Evolutionary conservation across 2,888 invertebrate species (phyloP).

Genomic region (Hymenopus coronatus): DNA sequence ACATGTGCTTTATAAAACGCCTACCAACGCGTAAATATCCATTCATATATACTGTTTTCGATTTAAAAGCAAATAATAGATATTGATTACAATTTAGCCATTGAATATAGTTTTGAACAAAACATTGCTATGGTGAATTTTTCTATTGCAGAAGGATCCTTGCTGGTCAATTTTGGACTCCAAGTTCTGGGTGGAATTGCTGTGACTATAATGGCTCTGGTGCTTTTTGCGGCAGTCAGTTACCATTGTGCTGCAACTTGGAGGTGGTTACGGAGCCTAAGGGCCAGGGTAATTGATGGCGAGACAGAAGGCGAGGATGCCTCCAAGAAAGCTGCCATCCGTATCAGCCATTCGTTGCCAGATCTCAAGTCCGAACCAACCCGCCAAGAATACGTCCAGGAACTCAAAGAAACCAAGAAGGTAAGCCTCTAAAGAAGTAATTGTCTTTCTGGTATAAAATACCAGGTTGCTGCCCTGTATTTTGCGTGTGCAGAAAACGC

Average conservation of each 20-base stretch:
- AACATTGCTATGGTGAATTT: neutral
- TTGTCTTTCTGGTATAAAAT: no score
- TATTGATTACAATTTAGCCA: no score
- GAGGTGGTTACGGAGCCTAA: slow-evolving; percentile 56
- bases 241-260: slow-evolving; percentile 72
- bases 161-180: slow-evolving; percentile 28
- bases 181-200: slow-evolving; percentile 55
- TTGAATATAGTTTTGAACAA: no score
- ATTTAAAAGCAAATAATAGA: no score
- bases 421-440: slow-evolving; percentile 46
- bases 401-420: slow-evolving; percentile 67
- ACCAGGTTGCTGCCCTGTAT: no score
- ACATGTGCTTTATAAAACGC: no score
- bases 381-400: slow-evolving; percentile 68
- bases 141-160: neutral
- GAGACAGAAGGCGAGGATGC: slow-evolving; percentile 32
- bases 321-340: slow-evolving; percentile 62
- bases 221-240: slow-evolving; percentile 66
- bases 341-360: slow-evolving; percentile 73
- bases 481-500: no score
- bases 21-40: no score
- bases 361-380: slow-evolving; percentile 69
- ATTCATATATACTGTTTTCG: no score
- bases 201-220: slow-evolving; percentile 62
- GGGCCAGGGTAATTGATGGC: neutral